Conservation (phyloP, 1,140 invertebrate species). For the Drosophila murphyi region DNA sequence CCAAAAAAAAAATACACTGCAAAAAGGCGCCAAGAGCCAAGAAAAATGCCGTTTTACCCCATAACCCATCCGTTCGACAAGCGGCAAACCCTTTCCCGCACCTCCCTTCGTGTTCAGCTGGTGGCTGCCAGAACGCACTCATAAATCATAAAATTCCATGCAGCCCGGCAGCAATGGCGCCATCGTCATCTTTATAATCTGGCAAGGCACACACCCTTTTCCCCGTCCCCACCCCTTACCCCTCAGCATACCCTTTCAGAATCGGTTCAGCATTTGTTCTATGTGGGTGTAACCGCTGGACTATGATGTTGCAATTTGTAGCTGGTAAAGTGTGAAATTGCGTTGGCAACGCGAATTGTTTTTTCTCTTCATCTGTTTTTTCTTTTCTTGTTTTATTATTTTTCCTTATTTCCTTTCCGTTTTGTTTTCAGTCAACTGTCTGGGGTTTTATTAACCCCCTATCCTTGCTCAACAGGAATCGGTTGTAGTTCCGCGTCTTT, state of each 20-base stretch:
- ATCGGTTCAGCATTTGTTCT: slow-evolving; percentile 20
- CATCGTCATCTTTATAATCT: slow-evolving; percentile 79
- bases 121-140: slow-evolving; percentile 52
- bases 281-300: slow-evolving; percentile 40
- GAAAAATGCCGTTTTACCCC: slow-evolving; percentile 25
- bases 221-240: neutral
- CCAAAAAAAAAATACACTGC: slow-evolving; percentile 5
- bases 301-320: slow-evolving; percentile 82
- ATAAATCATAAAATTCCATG: slow-evolving; percentile 81
- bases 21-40: slow-evolving; percentile 41
- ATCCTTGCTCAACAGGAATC: neutral
- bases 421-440: slow-evolving; percentile 23
- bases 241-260: neutral
- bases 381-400: neutral
- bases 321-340: slow-evolving; percentile 82
- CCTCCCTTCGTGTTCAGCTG: slow-evolving; percentile 1
- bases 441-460: slow-evolving; percentile 1
- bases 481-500: slow-evolving; percentile 14
- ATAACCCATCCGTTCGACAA: neutral
- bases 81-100: neutral
- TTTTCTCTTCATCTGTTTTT: slow-evolving; percentile 10
- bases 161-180: slow-evolving; percentile 41
- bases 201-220: slow-evolving; percentile 42
- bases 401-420: neutral
- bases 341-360: slow-evolving; percentile 72